Percentiles rank a stretch among this genome's conserved stretches.
Evolutionary conservation across 2,113 vertebrate species (phyloP).

Genomic region (Ginglymostoma cirratum): DNA sequence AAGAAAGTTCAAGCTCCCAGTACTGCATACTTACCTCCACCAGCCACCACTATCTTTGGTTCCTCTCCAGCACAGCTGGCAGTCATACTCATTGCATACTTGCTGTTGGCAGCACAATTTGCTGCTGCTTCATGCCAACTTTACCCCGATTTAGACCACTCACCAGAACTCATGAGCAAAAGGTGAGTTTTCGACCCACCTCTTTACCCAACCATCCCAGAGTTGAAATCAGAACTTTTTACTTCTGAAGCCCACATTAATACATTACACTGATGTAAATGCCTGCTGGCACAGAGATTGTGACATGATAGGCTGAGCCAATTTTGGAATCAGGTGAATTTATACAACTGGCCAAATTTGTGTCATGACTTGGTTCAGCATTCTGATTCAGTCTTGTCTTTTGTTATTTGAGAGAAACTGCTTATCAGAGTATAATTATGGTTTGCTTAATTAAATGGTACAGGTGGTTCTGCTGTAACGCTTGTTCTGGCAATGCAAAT

Average conservation of each 20-base stretch:
- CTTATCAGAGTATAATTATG: not conserved
- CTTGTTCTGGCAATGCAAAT: too few relatives aligned
- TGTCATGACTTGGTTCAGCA: not conserved
- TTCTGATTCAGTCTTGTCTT: not conserved
- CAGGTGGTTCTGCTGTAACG: not conserved
- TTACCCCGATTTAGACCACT: not conserved
- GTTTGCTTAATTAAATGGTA: not conserved
- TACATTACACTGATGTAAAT: not conserved
- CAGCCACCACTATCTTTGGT: not conserved
- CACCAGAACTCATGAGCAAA: too few relatives aligned
- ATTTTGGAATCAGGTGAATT: not conserved
- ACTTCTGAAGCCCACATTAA: not conserved
- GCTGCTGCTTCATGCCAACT: not conserved
- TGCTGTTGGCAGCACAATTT: not conserved
- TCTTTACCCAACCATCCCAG: too few relatives aligned
- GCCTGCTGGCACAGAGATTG: not conserved
- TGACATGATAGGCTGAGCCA: not conserved
- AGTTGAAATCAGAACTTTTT: not conserved
- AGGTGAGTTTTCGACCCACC: not conserved
- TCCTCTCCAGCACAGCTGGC: not conserved
- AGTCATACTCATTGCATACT: not conserved
- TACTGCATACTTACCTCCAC: too few relatives aligned
- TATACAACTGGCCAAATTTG: not conserved
- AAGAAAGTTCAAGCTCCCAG: too few relatives aligned
- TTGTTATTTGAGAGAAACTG: not conserved